phyloP scores from a whole-genome alignment of 2,797 vertebrate genomes.

The Acanthopagrus latus region DNA sequence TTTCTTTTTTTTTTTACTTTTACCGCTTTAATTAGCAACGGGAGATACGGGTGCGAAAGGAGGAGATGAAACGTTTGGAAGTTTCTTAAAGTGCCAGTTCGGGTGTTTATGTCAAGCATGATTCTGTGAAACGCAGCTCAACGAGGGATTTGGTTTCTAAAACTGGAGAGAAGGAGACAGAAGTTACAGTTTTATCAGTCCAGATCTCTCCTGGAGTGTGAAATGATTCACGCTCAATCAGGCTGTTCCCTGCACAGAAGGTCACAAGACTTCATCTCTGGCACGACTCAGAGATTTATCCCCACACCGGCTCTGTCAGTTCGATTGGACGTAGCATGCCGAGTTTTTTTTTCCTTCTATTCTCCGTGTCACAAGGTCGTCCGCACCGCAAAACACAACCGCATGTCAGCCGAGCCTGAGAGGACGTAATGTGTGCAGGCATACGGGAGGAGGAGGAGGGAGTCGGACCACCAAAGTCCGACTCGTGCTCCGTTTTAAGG shows the following conservation, averaged over 20 bases:
- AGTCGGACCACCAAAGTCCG: constrained; percentile 72
- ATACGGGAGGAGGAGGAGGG: constrained; percentile 5
- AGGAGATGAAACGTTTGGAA: constrained; percentile 39
- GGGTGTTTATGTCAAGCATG: constrained; percentile 29
- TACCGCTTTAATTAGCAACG: constrained; percentile 65
- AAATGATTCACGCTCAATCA: constrained; percentile 41
- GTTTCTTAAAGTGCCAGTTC: constrained; percentile 21
- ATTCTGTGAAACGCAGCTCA: constrained; percentile 24
- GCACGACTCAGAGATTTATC: constrained; percentile 15
- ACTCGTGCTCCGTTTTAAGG: constrained; percentile 56
- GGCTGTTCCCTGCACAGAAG: constrained; percentile 4
- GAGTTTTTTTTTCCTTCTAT: not conserved
- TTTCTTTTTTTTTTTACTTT: constrained; percentile 26
- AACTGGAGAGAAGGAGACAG: constrained; percentile 13
- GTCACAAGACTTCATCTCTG: constrained; percentile 66
- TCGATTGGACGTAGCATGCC: constrained; percentile 31
- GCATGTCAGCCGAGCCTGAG: constrained; percentile 8
- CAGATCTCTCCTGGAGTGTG: constrained; percentile 37
- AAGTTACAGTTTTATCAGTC: constrained; percentile 21
- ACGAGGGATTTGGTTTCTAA: constrained; percentile 4
- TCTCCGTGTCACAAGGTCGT: constrained; percentile 20
- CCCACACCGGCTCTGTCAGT: constrained; percentile 24
- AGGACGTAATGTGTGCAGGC: constrained; percentile 8
- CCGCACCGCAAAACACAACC: not conserved
- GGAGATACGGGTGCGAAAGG: constrained; percentile 36